Percentiles rank a stretch among this genome's conserved stretches.
phyloP scores from a whole-genome alignment of 2,888 invertebrate species.

The Drosophila parthenogenetica region DNA sequence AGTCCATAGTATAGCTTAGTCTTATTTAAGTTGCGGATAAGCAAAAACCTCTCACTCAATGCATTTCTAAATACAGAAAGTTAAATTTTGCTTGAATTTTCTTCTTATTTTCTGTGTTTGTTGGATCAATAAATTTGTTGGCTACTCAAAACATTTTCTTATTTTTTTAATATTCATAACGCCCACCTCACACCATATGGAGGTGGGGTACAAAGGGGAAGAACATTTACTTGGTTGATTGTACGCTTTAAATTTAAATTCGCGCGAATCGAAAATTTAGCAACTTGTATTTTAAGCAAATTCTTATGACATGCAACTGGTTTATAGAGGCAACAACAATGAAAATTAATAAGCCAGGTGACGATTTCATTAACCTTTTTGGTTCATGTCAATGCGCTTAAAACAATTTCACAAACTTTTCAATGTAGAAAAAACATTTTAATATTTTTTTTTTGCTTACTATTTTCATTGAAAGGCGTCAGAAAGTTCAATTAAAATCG shows the following conservation, averaged over 20 bases:
- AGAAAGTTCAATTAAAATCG: slow-evolving; percentile 16
- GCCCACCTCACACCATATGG: slow-evolving; percentile 8
- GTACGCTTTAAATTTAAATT: slow-evolving; percentile 34
- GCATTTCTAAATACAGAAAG: neutral
- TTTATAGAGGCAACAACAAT: slow-evolving; percentile 35
- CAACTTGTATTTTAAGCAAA: slow-evolving; percentile 30
- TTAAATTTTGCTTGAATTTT: neutral
- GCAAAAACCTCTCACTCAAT: neutral
- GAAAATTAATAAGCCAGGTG: slow-evolving; percentile 17
- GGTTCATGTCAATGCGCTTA: slow-evolving; percentile 45
- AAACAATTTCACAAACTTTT: slow-evolving; percentile 10
- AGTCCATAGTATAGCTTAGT: slow-evolving; percentile 4
- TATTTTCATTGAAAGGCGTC: slow-evolving; percentile 19
- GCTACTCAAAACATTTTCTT: slow-evolving; percentile 36
- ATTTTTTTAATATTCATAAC: slow-evolving; percentile 40
- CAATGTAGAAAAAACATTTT: neutral
- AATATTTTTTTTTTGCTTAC: no score
- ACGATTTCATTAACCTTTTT: slow-evolving; percentile 56
- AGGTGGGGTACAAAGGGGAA: neutral
- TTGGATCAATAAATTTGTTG: slow-evolving; percentile 51
- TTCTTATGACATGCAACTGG: slow-evolving; percentile 51
- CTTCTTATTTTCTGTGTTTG: slow-evolving; percentile 21
- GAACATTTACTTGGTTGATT: slow-evolving; percentile 47
- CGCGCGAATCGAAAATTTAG: slow-evolving; percentile 29
- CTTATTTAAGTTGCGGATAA: neutral